Conservation (phyloP, 2,113 vertebrate species). For the Eonycteris spelaea region DNA sequence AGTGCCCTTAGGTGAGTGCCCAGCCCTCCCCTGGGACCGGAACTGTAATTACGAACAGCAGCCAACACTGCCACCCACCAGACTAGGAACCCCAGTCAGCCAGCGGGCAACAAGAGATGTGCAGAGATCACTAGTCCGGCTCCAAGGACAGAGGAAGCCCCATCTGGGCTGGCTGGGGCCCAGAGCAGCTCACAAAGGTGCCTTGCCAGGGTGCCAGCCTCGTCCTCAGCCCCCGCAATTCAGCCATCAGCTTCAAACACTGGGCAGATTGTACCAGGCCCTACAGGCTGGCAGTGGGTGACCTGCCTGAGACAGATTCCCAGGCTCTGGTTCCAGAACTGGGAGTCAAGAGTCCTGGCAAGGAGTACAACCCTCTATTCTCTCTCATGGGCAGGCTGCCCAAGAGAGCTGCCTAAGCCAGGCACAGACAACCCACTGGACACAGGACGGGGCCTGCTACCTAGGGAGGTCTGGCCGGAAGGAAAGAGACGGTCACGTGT, state of each 20-base stretch:
- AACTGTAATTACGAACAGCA: not conserved
- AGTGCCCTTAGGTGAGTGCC: not conserved
- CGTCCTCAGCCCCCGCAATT: not conserved
- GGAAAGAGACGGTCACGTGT: not conserved
- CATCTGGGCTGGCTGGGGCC: not conserved
- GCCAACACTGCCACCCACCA: not conserved
- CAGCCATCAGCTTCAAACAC: not conserved
- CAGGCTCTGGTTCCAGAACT: constrained; percentile 31
- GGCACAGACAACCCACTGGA: not conserved
- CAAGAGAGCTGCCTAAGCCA: not conserved
- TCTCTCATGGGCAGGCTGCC: not conserved
- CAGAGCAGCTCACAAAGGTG: not conserved
- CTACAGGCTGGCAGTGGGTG: not conserved
- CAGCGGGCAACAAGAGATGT: not conserved
- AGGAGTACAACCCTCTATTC: constrained; percentile 15
- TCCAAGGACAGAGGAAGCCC: not conserved
- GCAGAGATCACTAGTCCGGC: not conserved
- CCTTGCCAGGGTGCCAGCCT: not conserved
- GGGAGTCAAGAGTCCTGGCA: constrained; percentile 23
- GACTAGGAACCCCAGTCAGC: not conserved
- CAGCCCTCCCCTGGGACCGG: not conserved
- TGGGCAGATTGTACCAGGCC: not conserved
- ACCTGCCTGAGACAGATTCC: not conserved
- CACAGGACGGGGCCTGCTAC: not conserved
- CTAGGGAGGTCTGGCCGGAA: not conserved